Conservation (phyloP, 92 coral and sea anemone species). For the Anthopleura xanthogrammica region DNA sequence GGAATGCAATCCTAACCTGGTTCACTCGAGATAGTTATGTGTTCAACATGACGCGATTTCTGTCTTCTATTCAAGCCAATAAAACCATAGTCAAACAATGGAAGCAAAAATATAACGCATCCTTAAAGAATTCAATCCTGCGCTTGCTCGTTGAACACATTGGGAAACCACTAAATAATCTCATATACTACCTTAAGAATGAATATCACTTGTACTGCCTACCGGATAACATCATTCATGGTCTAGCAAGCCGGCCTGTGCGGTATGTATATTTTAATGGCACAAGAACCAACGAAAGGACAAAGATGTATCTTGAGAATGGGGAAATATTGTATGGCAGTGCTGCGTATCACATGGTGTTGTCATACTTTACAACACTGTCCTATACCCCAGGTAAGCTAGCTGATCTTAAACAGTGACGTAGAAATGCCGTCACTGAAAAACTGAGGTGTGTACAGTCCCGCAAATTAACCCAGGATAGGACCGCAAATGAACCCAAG, state of each 20-base stretch:
- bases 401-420: no score
- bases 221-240: conserved; percentile 49
- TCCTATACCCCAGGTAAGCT: conserved; percentile 49
- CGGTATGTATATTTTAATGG: conserved; percentile 46
- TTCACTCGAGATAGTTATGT: conserved; percentile 4
- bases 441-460: no score
- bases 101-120: conserved; percentile 29
- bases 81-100: conserved; percentile 19
- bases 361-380: conserved; percentile 53
- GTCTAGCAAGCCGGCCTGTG: conserved; percentile 57
- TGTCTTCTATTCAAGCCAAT: conserved; percentile 2
- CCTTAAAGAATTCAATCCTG: conserved; percentile 24
- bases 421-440: no score
- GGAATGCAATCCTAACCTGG: conserved; percentile 21
- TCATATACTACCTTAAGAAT: conserved; percentile 46
- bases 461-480: no score
- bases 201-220: conserved; percentile 44
- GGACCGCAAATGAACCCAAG: no score
- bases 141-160: conserved; percentile 31
- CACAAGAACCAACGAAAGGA: conserved; percentile 35
- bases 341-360: conserved; percentile 37
- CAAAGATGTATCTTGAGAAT: conserved; percentile 31
- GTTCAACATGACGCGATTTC: conserved; percentile 19
- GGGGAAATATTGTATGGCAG: conserved; percentile 51
- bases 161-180: conserved; percentile 45